Conservation (phyloP, 2,797 vertebrate genomes). For the Hipposideros larvatus region DNA sequence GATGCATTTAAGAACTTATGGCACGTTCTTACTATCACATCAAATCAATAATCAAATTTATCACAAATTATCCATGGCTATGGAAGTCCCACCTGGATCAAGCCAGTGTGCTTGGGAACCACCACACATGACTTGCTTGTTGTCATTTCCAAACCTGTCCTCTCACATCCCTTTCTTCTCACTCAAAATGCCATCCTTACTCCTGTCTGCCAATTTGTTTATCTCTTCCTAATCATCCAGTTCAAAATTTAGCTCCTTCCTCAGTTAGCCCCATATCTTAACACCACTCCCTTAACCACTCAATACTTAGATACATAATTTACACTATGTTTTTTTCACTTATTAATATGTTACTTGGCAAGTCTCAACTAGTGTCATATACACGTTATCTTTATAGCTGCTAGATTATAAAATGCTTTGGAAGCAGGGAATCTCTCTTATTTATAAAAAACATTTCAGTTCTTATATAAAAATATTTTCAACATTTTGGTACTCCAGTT, state of each 20-base stretch:
- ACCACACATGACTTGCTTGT: not conserved
- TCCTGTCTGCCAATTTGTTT: not conserved
- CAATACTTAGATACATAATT: not conserved
- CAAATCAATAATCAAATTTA: slow-evolving; percentile 49
- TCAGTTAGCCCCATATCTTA: not conserved
- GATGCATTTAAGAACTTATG: not conserved
- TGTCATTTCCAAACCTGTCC: not conserved
- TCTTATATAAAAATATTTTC: not conserved
- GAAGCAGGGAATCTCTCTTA: not conserved
- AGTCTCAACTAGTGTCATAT: not conserved
- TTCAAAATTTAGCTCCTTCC: slow-evolving; percentile 15
- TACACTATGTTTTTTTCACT: not conserved
- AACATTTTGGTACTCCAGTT: not conserved
- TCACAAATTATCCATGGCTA: not conserved
- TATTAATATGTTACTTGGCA: not conserved
- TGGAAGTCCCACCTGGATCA: not conserved
- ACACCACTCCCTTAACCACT: not conserved
- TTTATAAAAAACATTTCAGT: slow-evolving; percentile 26
- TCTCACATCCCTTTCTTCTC: not conserved
- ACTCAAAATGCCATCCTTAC: not conserved
- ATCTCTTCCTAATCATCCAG: not conserved
- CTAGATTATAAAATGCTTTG: slow-evolving; percentile 40
- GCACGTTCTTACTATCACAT: not conserved
- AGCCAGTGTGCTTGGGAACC: not conserved
- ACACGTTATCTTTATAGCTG: not conserved